Evolutionary conservation across 1,140 invertebrate genomes (phyloP), one percentile per base, ranked within the genome.

Genomic region (Heliothis virescens): DNA sequence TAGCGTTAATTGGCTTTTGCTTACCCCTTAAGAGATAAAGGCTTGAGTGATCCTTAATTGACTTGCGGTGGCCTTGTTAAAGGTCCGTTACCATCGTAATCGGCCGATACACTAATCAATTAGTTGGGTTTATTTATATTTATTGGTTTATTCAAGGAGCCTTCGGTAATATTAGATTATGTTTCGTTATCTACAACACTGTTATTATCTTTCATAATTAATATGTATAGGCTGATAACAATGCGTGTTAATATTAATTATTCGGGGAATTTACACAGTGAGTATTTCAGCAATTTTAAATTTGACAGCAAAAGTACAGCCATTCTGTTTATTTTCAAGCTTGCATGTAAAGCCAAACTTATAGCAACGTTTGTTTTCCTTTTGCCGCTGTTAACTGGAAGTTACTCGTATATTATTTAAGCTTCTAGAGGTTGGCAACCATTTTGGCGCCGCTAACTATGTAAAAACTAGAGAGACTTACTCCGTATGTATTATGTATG

Each of bases 1-100:
- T 69, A 78, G 50, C 29, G 53, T 63, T 78, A 69, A 78, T 78
- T 78, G 75, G 75, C 63, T 78, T 73, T 73, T 29, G 53, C 75
- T 69, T 69, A 78, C 75, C 75, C 62, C 52, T 59, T 47, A 41
- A 65, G 26, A 65, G 74, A 77, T 65, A 69, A 69, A 69, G 26
- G 50, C 29, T 29, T 78, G 53, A 69, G 52, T 57, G 62, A 67
- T 78, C 57, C 50, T 55, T 69, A 78, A 78, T 78, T 69, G 75
- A 67, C 75, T 67, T 77, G 48, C 11, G 52, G 18, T 34, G 50
- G 50, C 34, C n/a, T 69, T 75, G 59, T 26, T 47, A 62, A 18
- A 13, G 34, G 16, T 2, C 50, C 5, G 10, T 52, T 16, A 65
- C 0, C 9, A 74, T 48, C 53, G n/a, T 63, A 52, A 63, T 63